Evolutionary conservation across 2,797 vertebrate genomes (phyloP).

Genomic region (Scarus forsteni): DNA sequence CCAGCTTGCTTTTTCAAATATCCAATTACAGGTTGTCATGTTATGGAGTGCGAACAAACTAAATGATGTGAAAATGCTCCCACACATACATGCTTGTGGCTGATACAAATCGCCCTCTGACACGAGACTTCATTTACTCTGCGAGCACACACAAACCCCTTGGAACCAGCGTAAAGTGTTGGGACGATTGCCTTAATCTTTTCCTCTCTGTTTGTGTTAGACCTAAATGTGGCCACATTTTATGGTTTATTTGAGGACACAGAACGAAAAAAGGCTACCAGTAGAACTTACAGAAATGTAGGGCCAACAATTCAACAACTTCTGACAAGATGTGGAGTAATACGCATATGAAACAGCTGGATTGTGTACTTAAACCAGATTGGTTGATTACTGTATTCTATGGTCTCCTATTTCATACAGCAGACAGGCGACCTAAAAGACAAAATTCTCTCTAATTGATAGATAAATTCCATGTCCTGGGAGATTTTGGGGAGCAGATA

Average conservation of each 20-base stretch:
- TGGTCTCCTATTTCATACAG: too few species aligned
- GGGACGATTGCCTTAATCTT: constrained; percentile 8
- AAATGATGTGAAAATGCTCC: constrained; percentile 28
- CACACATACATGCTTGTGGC: constrained; percentile 22
- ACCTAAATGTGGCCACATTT: neutral
- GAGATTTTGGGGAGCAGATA: too few species aligned
- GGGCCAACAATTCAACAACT: neutral
- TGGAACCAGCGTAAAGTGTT: constrained; percentile 13
- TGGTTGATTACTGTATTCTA: too few species aligned
- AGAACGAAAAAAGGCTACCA: neutral
- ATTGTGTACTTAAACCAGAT: too few species aligned
- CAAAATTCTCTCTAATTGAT: too few species aligned
- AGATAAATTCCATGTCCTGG: too few species aligned
- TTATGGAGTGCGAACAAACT: constrained; percentile 51
- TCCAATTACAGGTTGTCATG: constrained; percentile 54
- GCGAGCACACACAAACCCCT: constrained; percentile 22
- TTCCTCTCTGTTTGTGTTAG: neutral
- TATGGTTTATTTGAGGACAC: neutral
- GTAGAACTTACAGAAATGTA: neutral
- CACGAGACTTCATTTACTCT: constrained; percentile 24
- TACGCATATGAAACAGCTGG: too few species aligned
- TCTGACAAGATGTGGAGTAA: neutral
- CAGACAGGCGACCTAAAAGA: too few species aligned
- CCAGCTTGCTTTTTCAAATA: constrained; percentile 49
- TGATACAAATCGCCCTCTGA: constrained; percentile 12